Evolutionary conservation across 2,113 vertebrate genomes (phyloP), one percentile per base, ranked within the genome.

Genomic region (Tauraco erythrolophus): DNA sequence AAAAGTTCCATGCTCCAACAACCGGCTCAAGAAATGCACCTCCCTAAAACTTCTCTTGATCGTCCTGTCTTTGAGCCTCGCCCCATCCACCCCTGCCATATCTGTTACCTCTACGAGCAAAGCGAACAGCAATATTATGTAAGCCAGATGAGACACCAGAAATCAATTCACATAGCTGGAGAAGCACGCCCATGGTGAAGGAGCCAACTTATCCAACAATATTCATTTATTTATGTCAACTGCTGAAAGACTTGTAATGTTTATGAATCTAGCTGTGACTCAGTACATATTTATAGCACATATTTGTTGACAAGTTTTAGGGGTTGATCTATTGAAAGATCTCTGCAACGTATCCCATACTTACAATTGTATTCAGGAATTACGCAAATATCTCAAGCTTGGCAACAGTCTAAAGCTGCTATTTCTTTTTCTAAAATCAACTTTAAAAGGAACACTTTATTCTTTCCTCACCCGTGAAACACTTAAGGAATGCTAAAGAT

Each of bases 251-350:
- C 95, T 92, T 21, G 14, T 1, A 83, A 88, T 70, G 50, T 94
- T 94, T 84, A 70, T 17, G 45, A 50, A 69, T 74, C 71, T 93
- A 54, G 60, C 30, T 87, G 51, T 93, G 88, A 90, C 82, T 96
- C 85, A 62, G 75, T 53, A 80, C 1, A 3, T 81, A 95, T 93
- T 94, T 97, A 97, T 81, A 92, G 71, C 37, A 58, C 14, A 11
- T 91, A 87, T 84, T 95, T 97, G 95, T 93, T 76, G 92, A 97
- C 90, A 96, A 90, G 60, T 84, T 93, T 88, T 86, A 95, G 51
- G 53, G 64, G 62, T 23, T 91, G 85, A 93, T 92, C 75, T 96
- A 85, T 79, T 69, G 92, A 85, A 93, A 92, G 50, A 76, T 89
- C 62, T 71, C 88, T 80, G 85, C 75, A 90, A 88, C 10, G 7